Conservation (phyloP, 2,113 vertebrate genomes). For the Lonchura striata region DNA sequence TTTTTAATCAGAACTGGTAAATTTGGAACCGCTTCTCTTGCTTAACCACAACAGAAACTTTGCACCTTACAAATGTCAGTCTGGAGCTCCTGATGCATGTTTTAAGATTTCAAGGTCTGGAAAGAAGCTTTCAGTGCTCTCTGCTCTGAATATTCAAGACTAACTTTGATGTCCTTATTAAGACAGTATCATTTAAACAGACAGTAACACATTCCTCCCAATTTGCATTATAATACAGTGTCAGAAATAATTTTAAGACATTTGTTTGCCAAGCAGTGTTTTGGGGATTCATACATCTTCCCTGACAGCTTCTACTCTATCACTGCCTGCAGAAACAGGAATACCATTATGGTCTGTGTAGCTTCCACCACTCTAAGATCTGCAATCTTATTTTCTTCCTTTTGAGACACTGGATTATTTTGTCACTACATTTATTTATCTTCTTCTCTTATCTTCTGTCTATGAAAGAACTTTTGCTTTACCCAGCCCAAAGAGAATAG, state of each 20-base stretch:
- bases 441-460: not conserved
- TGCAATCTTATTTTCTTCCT: not conserved
- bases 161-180: not conserved
- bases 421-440: not conserved
- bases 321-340: not conserved
- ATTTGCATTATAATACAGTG: not conserved
- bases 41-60: not conserved
- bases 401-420: not conserved
- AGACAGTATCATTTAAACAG: not conserved
- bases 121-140: not conserved
- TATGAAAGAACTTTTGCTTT: not conserved
- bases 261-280: not conserved
- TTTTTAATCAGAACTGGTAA: not conserved
- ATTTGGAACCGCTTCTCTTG: accelerated
- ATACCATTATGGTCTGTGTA: not conserved
- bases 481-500: not conserved
- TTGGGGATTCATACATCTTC: not conserved
- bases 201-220: not conserved
- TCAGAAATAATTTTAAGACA: not conserved
- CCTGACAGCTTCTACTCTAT: not conserved
- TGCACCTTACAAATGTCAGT: not conserved
- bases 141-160: not conserved
- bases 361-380: not conserved
- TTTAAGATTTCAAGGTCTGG: not conserved
- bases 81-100: not conserved